Evolutionary conservation across 2,797 vertebrate species (phyloP).

Genomic region (Gephyroberyx darwinii): DNA sequence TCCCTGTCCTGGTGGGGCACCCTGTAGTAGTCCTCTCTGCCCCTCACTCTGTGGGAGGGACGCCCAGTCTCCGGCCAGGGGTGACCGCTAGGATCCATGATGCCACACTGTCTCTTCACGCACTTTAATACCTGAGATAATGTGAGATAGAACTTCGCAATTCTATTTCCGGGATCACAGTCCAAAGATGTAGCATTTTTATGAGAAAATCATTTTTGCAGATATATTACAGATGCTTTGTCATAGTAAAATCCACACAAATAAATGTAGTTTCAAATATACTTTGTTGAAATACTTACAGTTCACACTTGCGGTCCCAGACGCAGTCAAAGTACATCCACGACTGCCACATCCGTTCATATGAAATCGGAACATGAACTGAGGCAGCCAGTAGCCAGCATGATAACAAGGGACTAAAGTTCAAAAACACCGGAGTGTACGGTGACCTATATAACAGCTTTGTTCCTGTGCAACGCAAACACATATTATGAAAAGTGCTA

Average conservation of each 20-base stretch:
- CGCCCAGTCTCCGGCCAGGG: slow-evolving; percentile 41
- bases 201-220: neutral
- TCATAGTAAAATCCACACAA: neutral
- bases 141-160: neutral
- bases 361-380: slow-evolving; percentile 39
- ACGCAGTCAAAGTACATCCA: slow-evolving; percentile 73
- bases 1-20: slow-evolving; percentile 53
- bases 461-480: neutral
- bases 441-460: neutral
- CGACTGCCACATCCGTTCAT: slow-evolving; percentile 76
- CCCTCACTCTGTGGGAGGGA: slow-evolving; percentile 51
- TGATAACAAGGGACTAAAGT: slow-evolving; percentile 71
- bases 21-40: slow-evolving; percentile 63
- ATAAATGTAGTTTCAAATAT: neutral
- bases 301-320: slow-evolving; percentile 28
- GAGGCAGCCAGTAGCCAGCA: slow-evolving; percentile 57
- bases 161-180: neutral
- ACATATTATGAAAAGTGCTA: too few species aligned
- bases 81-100: slow-evolving; percentile 75
- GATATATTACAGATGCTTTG: neutral
- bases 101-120: neutral
- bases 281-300: slow-evolving; percentile 37
- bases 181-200: neutral
- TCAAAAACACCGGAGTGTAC: slow-evolving; percentile 25
- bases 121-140: neutral